Evolutionary conservation across 2,888 invertebrate species (phyloP), one percentile per base, ranked within the genome.

Genomic region (Trachelus iudaicus): DNA sequence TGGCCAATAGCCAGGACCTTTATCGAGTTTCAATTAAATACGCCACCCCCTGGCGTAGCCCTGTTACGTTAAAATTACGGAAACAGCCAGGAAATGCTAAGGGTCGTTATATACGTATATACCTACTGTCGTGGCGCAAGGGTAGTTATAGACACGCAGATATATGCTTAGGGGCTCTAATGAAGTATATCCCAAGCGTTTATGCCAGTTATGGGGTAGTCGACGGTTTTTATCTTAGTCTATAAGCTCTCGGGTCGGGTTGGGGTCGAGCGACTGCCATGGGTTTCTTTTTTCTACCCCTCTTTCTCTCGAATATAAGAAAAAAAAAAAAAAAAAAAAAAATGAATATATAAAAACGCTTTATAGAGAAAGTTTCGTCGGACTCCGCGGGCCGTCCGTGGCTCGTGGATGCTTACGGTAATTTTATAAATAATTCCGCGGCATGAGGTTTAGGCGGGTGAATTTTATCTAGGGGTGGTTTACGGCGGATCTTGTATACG

Each of bases 401-500:
- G 73, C 40, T 68, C 73, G 69, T n/a, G 76, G 75, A 73, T 31
- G 76, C 73, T 73, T 75, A 71, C 69, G 73, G 81, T 84, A 84
- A 84, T 85, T 85, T 84, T 83, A 82, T 85, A 85, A 85, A 84
- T 85, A 84, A 85, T 85, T 84, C 81, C 77, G 74, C 34, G 69
- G n/a, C 71, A 71, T 68, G 69, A 76, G 79, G 74, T 73, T 79
- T 77, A 78, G 74, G 71, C 37, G 82, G 78, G 78, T 75, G 79
- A 80, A 80, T 81, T 85, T 84, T 86, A 84, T 85, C 85, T 84
- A 37, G 79, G 79, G 77, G 80, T 85, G 81, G 81, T 84, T 87
- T 87, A 86, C 87, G 86, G 82, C 82, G 82, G 86, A 85, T 87
- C 82, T 87, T 85, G 86, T 73, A 15, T 15, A 13, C 13, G 13